Evolutionary conservation across 1,140 invertebrate genomes (phyloP).

Genomic region (Odontomachus brunneus): DNA sequence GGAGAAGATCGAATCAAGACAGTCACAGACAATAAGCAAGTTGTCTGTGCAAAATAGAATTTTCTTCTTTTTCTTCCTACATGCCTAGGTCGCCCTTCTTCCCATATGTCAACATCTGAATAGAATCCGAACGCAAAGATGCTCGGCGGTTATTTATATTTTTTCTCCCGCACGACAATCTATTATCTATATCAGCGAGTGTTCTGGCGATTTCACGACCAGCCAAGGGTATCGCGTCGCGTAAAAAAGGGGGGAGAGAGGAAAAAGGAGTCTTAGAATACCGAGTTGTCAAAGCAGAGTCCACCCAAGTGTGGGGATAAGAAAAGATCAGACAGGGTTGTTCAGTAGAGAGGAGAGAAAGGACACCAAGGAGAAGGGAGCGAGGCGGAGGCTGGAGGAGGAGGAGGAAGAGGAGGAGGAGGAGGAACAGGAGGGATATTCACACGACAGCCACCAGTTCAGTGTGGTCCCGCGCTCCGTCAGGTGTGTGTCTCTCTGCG

Average conservation of each 20-base stretch:
- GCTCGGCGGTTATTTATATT: too few species aligned
- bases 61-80: too few species aligned
- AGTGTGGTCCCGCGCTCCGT: constrained; percentile 64
- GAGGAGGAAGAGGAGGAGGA: constrained; percentile 29
- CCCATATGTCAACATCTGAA: too few species aligned
- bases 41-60: too few species aligned
- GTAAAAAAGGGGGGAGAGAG: neutral
- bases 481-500: constrained; percentile 63
- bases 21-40: too few species aligned
- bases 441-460: constrained; percentile 58
- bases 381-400: constrained; percentile 4
- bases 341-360: constrained; percentile 48
- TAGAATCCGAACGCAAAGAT: too few species aligned
- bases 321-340: constrained; percentile 47
- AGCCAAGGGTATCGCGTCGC: too few species aligned
- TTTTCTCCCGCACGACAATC: too few species aligned
- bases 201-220: too few species aligned
- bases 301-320: constrained; percentile 13
- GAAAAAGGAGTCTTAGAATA: neutral
- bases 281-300: constrained; percentile 39
- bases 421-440: constrained; percentile 33
- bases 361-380: constrained; percentile 12
- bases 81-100: too few species aligned
- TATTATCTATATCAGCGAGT: too few species aligned
- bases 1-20: too few species aligned